A percentile compares a stretch with the other conserved stretches of the same genome.
Evolutionary conservation across 1,140 invertebrate species (phyloP).

Genomic region (Heliconius melpomene): DNA sequence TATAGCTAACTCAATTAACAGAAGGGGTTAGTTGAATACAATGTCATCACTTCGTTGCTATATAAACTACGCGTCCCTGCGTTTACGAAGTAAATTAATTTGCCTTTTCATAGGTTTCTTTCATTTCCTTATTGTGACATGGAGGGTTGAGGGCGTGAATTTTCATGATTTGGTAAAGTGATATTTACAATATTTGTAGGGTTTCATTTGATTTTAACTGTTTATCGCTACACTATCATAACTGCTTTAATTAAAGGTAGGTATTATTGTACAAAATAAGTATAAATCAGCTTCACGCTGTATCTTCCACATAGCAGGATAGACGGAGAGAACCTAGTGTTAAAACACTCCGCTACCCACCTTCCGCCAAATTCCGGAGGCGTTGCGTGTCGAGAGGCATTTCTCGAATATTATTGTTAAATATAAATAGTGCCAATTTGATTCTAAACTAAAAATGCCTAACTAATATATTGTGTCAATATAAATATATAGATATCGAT

Average conservation of each 20-base stretch:
- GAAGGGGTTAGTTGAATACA: slow-evolving; percentile 49
- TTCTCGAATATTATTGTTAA: too few species aligned
- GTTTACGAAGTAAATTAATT: slow-evolving; percentile 78
- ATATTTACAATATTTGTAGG: slow-evolving; percentile 73
- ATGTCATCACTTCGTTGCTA: slow-evolving; percentile 63
- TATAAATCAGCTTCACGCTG: too few species aligned
- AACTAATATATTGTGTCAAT: too few species aligned
- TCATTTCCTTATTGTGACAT: slow-evolving; percentile 70
- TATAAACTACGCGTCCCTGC: slow-evolving; percentile 61
- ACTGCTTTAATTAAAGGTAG: not conserved
- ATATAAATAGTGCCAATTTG: not conserved
- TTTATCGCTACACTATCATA: slow-evolving; percentile 53
- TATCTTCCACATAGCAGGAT: not conserved
- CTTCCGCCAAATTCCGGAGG: too few species aligned
- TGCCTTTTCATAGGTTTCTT: slow-evolving; percentile 77
- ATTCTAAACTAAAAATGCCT: not conserved
- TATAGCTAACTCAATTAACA: slow-evolving; percentile 38
- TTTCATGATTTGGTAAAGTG: slow-evolving; percentile 74
- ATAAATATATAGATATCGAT: not conserved
- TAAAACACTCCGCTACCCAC: too few species aligned
- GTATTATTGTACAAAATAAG: too few species aligned
- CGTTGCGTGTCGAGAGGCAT: too few species aligned
- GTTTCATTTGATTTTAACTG: slow-evolving; percentile 73
- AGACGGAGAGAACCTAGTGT: not conserved
- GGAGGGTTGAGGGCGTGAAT: slow-evolving; percentile 70